These are phyloP conservation scores for Orthonyx spaldingii DNA, from an alignment of 2,113 vertebrate genomes.

Conservation along the genomic window DNA sequence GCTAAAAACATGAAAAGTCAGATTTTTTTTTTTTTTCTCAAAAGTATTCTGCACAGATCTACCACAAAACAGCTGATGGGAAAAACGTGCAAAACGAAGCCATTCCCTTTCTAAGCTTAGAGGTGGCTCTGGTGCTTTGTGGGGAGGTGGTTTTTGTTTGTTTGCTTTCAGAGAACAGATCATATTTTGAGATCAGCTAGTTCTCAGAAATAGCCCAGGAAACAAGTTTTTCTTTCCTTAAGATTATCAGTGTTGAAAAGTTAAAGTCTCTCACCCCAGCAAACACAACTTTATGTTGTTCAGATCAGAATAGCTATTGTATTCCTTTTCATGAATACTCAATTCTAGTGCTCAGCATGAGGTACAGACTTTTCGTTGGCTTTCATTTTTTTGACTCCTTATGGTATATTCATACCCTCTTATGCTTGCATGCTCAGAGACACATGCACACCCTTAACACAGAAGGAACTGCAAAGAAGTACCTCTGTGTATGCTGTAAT, in stretches of 20 bases:
- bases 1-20: background rate
- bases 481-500: background rate
- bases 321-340: background rate
- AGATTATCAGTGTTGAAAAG: background rate
- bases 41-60: background rate
- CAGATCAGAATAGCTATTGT: background rate
- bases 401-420: background rate
- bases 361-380: background rate
- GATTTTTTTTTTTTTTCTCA: too few species aligned
- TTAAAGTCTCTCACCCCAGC: background rate
- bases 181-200: background rate
- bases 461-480: background rate
- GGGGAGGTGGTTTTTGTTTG: background rate
- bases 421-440: background rate
- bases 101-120: background rate
- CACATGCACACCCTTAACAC: background rate
- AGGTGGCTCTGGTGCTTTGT: background rate
- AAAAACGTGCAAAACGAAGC: background rate
- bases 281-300: background rate
- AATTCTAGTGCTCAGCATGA: background rate
- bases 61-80: background rate
- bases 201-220: background rate
- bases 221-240: background rate
- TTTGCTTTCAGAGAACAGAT: background rate
- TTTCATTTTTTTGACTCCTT: background rate